Evolutionary conservation across 1,140 invertebrate genomes (phyloP).

Genomic region (Cherax destructor): DNA sequence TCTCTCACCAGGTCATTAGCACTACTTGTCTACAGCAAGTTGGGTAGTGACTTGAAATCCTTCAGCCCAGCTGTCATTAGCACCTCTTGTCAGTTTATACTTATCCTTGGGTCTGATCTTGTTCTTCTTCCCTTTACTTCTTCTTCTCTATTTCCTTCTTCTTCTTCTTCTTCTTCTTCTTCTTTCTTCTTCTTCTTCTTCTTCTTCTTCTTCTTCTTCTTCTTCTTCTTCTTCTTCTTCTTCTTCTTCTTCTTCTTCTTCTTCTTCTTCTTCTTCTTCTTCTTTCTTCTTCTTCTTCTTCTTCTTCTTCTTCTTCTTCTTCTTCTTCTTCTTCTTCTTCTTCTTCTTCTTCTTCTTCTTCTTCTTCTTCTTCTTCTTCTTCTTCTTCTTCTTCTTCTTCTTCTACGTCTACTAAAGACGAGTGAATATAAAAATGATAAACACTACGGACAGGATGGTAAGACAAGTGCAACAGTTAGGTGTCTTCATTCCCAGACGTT

Average conservation of each 20-base stretch:
- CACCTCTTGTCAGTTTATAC: no score
- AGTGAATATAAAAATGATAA: neutral
- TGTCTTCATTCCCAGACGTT: no score
- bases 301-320: neutral
- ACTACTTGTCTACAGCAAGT: no score
- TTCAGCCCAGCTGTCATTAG: no score
- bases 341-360: neutral
- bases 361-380: neutral
- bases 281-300: neutral
- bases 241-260: neutral
- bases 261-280: neutral
- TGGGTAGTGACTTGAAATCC: no score
- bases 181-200: no score
- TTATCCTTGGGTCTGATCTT: no score
- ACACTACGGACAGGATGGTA: neutral
- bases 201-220: neutral
- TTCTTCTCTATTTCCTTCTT: no score
- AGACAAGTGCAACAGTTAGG: no score
- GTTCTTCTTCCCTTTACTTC: no score
- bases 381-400: neutral
- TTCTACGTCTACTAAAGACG: neutral
- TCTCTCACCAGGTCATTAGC: no score
- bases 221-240: neutral
- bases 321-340: neutral
- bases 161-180: no score